Base-by-base conservation (phyloP, 2,888 invertebrate genomes). In the Volucella zonaria region DNA sequence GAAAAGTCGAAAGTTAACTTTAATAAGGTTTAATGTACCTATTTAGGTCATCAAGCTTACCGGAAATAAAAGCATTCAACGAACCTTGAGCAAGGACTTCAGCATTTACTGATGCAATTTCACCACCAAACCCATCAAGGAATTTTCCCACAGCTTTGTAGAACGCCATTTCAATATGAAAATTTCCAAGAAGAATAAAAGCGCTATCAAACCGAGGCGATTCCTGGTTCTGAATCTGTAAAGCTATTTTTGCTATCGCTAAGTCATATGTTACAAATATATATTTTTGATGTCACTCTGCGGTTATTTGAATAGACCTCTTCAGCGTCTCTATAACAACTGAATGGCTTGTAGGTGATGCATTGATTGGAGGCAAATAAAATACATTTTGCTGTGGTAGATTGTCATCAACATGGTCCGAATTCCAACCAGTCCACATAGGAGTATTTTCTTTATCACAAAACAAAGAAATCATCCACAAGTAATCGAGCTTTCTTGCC, bases 311-410 rank as follows among this genome's bases (percentile, higher is more conserved):
- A 45, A 70, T 49, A 11, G 47, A 49, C 9, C 38, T 70, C n/a
- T 70, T 58, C 2, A 68, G 56, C 8, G 66, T 67, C 52, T 67
- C 52, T n/a, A 67, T 43, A 67, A 67, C 66, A 47, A 67, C 52
- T 9, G 66, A 42, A 54, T 52, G 12, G n/a, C 43, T 67, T 18
- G 52, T 67, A 23, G 52, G 52, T 43, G 62, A 45, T 31, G 52
- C 42, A 42, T 54, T 67, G 31, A 67, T 67, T 43, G 67, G 43
- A n/a, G 52, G 52, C 42, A 67, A 52, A 23, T 67, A 67, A 54
- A 54, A 67, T 51, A 64, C 64, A 51, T 64, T 51, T 51, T 64
- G 64, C 40, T 64, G 51, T 64, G 49, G 64, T 4, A 51, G 51
- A 64, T 15, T 64, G 49, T 64, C 64, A 14, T 64, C 8, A 51